Evolutionary conservation across 2,113 vertebrate species (phyloP), one percentile per base, ranked within the genome.

Genomic region (Aegotheles bennettii): DNA sequence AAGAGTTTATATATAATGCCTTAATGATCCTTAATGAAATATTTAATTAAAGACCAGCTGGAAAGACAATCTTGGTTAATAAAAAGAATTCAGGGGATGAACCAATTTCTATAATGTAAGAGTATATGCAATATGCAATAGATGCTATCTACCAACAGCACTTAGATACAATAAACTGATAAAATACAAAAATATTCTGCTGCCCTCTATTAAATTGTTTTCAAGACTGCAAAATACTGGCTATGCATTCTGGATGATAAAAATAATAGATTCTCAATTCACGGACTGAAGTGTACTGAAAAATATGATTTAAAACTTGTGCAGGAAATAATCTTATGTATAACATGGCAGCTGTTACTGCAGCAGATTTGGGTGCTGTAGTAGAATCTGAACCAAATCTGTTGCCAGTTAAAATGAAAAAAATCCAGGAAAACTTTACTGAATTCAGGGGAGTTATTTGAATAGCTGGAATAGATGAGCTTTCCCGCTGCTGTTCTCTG

Each of bases 11-110:
- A 53, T 78, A 54, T 75, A 84, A 95, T 81, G 93, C 40, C 35
- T 84, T 89, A 90, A 77, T 75, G 76, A 84, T 70, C 25, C 50
- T 84, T 88, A 91, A 60, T 43, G 33, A 96, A 91, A 78, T 92
- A 87, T 84, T 89, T 92, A 75, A 71, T 81, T 89, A 68, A 92
- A 92, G 29, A 77, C 10, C 35, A 84, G 3, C 23, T 92, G 38
- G 59, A 87, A 91, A 51, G 38, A 74, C 60, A 67, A 71, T 84
- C 61, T 36, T 79, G 28, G 38, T 57, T 89, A 83, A 69, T 85
- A 69, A 94, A 89, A 88, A 42, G 45, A 93, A 93, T 82, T 74
- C 10, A 18, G 16, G 24, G 9, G 25, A 75, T 53, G 4, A 77
- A 73, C 18, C 2, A 1, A 85, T 79, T 73, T 82, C 43, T 89